These are phyloP conservation scores for Balaeniceps rex DNA, from an alignment of 2,113 vertebrate genomes.

Conservation along the genomic window DNA sequence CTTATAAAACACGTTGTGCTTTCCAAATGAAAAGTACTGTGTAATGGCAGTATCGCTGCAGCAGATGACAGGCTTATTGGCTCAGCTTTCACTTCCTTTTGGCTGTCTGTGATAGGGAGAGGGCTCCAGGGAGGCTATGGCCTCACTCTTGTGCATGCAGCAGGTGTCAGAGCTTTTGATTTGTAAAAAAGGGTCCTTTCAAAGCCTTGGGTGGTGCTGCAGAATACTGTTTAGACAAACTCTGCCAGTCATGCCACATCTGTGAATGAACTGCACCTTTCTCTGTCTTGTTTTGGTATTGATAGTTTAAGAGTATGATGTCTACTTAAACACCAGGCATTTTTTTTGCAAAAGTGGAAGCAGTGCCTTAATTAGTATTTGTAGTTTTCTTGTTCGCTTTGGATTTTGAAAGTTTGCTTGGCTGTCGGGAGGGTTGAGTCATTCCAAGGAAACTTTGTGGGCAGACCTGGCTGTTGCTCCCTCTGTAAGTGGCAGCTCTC, in stretches of 20 bases:
- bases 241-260: neutral
- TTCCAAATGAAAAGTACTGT: neutral
- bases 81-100: neutral
- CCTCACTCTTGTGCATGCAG: neutral
- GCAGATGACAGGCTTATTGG: neutral
- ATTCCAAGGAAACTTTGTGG: neutral
- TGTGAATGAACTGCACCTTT: neutral
- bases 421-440: neutral
- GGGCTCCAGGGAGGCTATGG: neutral
- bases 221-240: neutral
- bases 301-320: neutral
- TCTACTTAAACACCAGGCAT: neutral
- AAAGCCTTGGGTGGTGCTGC: neutral
- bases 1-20: neutral
- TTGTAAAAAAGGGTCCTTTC: neutral
- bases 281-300: neutral
- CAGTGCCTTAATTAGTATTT: neutral
- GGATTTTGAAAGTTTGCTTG: neutral
- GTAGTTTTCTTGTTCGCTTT: neutral
- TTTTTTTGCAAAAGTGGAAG: neutral
- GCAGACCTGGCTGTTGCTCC: neutral
- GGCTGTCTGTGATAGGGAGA: neutral
- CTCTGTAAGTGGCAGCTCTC: neutral
- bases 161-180: neutral
- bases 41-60: fast-evolving